These are phyloP conservation scores for Polypedilum pembai DNA, from an alignment of 1,140 invertebrate species.

Conservation along the genomic window DNA sequence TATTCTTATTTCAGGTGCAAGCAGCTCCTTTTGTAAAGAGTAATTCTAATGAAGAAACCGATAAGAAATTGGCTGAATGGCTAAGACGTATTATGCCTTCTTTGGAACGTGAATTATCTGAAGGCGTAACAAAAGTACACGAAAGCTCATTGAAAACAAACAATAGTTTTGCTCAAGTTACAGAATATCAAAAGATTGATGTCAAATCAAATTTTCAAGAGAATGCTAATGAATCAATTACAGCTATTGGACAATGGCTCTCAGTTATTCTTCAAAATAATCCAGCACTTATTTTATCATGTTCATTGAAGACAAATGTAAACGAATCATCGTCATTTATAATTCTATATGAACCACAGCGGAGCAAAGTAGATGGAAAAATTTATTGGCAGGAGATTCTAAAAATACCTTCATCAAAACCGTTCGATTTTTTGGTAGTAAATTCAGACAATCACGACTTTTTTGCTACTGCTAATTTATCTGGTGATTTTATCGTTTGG, in stretches of 20 bases:
- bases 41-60: conserved; percentile 14
- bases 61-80: conserved; percentile 25
- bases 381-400: background rate
- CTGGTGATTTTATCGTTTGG: background rate
- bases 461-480: background rate
- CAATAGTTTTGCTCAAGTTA: background rate
- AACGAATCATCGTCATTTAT: background rate
- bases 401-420: background rate
- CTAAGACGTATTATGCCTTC: background rate
- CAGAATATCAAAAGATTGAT: background rate
- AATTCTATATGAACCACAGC: background rate
- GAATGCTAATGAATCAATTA: background rate
- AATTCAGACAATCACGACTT: background rate
- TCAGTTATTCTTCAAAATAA: background rate
- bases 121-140: background rate
- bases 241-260: background rate
- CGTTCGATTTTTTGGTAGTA: background rate
- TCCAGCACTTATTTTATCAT: background rate
- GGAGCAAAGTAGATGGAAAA: background rate
- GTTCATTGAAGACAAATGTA: background rate
- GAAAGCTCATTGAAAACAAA: background rate
- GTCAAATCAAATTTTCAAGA: background rate
- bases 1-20: too few relatives aligned
- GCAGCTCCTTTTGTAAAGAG: background rate
- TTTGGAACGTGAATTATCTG: background rate